A percentile compares a stretch with the other conserved stretches of the same genome.
These are phyloP conservation scores for Pectinophora gossypiella DNA, from an alignment of 1,140 invertebrate species.

Conservation along the genomic window DNA sequence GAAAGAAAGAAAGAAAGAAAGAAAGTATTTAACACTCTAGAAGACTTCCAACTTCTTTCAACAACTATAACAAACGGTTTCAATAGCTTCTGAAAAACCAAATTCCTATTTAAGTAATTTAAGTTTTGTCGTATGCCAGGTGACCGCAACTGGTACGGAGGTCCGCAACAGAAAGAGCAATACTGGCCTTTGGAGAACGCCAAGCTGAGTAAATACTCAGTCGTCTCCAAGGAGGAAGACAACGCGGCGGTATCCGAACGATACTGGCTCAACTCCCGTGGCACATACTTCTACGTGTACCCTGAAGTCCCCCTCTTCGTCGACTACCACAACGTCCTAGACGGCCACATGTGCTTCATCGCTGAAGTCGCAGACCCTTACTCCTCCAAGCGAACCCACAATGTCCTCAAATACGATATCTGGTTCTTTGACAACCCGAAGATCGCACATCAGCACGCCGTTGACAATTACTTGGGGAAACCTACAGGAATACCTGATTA, in stretches of 20 bases:
- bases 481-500: conserved; percentile 80
- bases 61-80: no score
- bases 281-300: conserved; percentile 77
- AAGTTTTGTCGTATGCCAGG: no score
- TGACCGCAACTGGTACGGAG: conserved; percentile 76
- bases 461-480: conserved; percentile 75
- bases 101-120: no score
- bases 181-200: conserved; percentile 82
- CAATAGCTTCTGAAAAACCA: no score
- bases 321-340: conserved; percentile 76
- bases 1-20: no score
- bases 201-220: conserved; percentile 76
- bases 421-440: conserved; percentile 75
- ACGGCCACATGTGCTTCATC: conserved; percentile 75
- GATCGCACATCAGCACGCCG: conserved; percentile 76
- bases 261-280: conserved; percentile 83
- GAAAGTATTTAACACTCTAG: no score
- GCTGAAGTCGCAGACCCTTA: conserved; percentile 73
- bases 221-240: conserved; percentile 76
- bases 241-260: conserved; percentile 80
- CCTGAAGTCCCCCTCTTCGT: conserved; percentile 79
- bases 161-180: conserved; percentile 77
- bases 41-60: no score
- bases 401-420: conserved; percentile 76
- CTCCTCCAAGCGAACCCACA: conserved; percentile 21